Evolutionary conservation across 2,113 vertebrate species (phyloP).

Genomic region (Psammodynastes pulverulentus): DNA sequence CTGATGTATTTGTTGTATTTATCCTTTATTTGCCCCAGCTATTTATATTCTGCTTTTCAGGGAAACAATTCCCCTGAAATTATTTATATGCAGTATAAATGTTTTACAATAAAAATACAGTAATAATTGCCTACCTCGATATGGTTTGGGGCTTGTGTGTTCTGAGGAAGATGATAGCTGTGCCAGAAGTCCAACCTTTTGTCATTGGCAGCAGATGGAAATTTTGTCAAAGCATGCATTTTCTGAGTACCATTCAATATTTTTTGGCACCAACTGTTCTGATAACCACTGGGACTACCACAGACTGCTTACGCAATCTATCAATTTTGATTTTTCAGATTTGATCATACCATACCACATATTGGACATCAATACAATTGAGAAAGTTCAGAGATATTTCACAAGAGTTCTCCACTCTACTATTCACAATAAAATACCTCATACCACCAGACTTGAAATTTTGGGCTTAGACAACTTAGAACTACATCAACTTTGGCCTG

Average conservation of each 20-base stretch:
- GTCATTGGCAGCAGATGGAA: neutral
- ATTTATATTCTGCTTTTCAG: neutral
- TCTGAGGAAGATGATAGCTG: neutral
- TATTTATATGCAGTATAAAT: neutral
- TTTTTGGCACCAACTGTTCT: neutral
- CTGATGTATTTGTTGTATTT: neutral
- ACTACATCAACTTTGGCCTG: no score
- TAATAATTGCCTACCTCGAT: neutral
- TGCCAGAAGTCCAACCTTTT: neutral
- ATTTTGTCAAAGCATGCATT: neutral
- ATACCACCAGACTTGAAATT: no score
- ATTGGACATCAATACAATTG: no score
- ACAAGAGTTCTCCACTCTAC: no score
- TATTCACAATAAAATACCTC: no score
- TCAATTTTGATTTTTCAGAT: neutral
- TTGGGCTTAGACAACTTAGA: no score
- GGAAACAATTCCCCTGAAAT: neutral
- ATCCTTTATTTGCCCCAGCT: neutral
- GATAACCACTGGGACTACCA: neutral
- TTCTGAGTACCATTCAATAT: neutral
- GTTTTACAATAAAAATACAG: neutral
- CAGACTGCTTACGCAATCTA: neutral
- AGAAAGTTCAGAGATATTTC: no score
- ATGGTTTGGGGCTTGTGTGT: neutral
- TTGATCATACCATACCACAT: no score